These are phyloP conservation scores for Indicator indicator DNA, from an alignment of 2,113 vertebrate species.

Conservation along the genomic window DNA sequence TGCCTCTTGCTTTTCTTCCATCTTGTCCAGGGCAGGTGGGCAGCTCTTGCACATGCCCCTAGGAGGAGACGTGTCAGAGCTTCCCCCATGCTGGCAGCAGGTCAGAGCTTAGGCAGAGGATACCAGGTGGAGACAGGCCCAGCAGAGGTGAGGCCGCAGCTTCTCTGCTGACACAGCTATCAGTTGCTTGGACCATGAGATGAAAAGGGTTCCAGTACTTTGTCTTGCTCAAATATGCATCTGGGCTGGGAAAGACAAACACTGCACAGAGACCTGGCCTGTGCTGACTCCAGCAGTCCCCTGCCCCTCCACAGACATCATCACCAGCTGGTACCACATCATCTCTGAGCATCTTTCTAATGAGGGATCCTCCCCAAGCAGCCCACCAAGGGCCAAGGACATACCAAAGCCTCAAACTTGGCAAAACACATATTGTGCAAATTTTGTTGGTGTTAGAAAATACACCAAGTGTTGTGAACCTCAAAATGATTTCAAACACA, in stretches of 20 bases:
- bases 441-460: not conserved
- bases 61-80: not conserved
- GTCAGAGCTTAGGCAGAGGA: not conserved
- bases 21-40: fast-evolving
- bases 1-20: not conserved
- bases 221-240: not conserved
- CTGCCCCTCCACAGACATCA: not conserved
- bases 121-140: not conserved
- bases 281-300: not conserved
- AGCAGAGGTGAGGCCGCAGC: not conserved
- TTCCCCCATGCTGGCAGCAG: not conserved
- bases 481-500: not conserved
- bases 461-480: not conserved
- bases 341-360: not conserved
- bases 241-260: not conserved
- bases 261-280: not conserved
- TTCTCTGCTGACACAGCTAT: not conserved
- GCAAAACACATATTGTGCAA: not conserved
- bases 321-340: not conserved
- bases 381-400: not conserved
- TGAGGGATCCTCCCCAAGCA: not conserved
- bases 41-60: not conserved
- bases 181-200: not conserved
- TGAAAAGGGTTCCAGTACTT: not conserved
- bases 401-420: not conserved